Conservation (phyloP, 1,140 invertebrate species). For the Mesaphorura yosii region DNA sequence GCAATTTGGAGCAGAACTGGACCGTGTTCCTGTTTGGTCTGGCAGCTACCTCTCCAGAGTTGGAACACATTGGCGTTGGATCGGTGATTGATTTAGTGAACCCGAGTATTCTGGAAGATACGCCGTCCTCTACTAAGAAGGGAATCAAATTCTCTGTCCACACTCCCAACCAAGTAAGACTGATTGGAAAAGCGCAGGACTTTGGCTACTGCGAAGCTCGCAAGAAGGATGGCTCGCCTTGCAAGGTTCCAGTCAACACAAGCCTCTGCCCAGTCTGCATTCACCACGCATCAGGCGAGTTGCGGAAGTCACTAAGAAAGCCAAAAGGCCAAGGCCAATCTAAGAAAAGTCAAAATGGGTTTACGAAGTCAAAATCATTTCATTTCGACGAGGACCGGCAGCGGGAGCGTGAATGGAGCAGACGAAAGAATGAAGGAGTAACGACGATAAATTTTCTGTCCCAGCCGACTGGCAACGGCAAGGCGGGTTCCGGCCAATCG, state of each 20-base stretch:
- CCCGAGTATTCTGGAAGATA: slow-evolving; percentile 21
- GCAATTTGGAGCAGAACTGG: slow-evolving; percentile 15
- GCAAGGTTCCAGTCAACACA: slow-evolving; percentile 22
- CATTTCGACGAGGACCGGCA: background rate
- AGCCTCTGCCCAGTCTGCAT: slow-evolving; percentile 26
- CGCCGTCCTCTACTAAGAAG: background rate
- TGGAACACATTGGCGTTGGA: slow-evolving; percentile 16
- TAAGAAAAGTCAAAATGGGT: no score
- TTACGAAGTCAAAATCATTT: no score
- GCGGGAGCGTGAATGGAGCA: background rate
- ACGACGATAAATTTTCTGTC: slow-evolving; percentile 12
- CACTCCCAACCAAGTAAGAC: slow-evolving; percentile 20
- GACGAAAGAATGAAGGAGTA: background rate
- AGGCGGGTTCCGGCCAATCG: background rate
- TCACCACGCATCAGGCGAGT: slow-evolving; percentile 25
- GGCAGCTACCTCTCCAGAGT: background rate
- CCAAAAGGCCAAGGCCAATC: no score
- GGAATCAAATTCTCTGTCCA: slow-evolving; percentile 24
- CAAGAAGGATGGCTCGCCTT: slow-evolving; percentile 26
- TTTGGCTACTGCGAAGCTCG: slow-evolving; percentile 27
- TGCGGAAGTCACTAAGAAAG: slow-evolving; percentile 12
- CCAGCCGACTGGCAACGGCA: background rate
- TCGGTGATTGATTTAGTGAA: slow-evolving; percentile 23
- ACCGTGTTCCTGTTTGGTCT: slow-evolving; percentile 25
- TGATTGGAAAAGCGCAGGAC: slow-evolving; percentile 20